A percentile compares a stretch with the other conserved stretches of the same genome.
Conservation (phyloP, 2,113 vertebrate species). For the Sterrhoptilus dennistouni region DNA sequence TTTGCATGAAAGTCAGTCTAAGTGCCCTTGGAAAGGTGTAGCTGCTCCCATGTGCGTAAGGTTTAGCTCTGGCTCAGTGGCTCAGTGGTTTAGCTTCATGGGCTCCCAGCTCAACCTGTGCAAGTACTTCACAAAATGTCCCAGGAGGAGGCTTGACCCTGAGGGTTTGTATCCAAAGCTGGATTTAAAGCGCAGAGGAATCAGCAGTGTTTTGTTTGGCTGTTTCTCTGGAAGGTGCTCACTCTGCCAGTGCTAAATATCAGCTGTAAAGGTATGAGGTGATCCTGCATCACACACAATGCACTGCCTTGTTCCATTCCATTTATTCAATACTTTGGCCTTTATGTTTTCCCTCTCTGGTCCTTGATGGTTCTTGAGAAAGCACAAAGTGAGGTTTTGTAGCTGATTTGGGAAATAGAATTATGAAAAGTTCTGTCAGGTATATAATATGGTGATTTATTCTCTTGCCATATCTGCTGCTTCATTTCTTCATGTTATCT, state of each 20-base stretch:
- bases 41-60: neutral
- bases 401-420: neutral
- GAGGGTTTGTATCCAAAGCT: neutral
- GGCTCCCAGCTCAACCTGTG: neutral
- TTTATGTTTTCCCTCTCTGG: neutral
- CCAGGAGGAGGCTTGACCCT: neutral
- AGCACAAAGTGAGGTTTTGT: neutral
- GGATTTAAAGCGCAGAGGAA: neutral
- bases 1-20: neutral
- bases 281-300: neutral
- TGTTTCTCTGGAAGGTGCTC: neutral
- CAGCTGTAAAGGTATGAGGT: neutral
- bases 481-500: neutral
- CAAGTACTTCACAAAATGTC: neutral
- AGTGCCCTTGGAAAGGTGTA: neutral
- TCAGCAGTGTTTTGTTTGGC: neutral
- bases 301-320: neutral
- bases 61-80: neutral
- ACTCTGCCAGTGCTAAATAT: neutral
- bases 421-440: neutral
- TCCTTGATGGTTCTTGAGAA: neutral
- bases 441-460: neutral
- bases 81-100: accelerated
- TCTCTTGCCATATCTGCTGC: neutral
- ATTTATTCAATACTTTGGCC: neutral